These are phyloP conservation scores for Simalia tracyae DNA, from an alignment of 2,797 vertebrate genomes.

Conservation along the genomic window DNA sequence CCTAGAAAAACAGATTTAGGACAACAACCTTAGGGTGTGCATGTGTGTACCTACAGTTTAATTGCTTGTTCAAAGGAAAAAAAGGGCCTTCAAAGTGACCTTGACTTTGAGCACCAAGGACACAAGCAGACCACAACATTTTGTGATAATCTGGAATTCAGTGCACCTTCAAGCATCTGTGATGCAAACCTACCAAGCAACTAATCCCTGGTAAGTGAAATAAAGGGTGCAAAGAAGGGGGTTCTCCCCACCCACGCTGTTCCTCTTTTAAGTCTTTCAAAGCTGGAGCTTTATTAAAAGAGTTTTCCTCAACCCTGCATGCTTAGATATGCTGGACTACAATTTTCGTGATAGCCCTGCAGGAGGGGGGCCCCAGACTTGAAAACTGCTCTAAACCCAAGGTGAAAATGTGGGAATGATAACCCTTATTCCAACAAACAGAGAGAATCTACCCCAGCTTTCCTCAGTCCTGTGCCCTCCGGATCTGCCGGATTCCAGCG, in stretches of 20 bases:
- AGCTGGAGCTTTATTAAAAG: neutral
- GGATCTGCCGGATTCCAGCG: neutral
- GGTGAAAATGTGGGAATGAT: neutral
- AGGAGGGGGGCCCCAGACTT: neutral
- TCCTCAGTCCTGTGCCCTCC: neutral
- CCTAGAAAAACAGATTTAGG: neutral
- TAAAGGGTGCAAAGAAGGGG: no score
- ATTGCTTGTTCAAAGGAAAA: neutral
- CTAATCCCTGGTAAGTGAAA: neutral
- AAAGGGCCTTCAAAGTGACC: neutral
- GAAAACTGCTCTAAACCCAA: neutral
- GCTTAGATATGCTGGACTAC: neutral
- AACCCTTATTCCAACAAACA: neutral
- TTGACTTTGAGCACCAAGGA: constrained; percentile 15
- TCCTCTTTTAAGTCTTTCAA: neutral
- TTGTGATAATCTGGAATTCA: neutral
- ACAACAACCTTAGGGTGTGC: neutral
- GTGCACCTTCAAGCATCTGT: neutral
- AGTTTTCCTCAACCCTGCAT: neutral
- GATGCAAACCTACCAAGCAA: neutral
- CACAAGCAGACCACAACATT: neutral
- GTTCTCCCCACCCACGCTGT: accelerated
- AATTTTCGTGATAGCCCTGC: neutral
- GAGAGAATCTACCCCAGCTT: no score
- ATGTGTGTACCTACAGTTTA: neutral